Base-by-base conservation (phyloP, 37 sponge, comb jelly and placozoan genomes). In the Theonella swinhoei region DNA sequence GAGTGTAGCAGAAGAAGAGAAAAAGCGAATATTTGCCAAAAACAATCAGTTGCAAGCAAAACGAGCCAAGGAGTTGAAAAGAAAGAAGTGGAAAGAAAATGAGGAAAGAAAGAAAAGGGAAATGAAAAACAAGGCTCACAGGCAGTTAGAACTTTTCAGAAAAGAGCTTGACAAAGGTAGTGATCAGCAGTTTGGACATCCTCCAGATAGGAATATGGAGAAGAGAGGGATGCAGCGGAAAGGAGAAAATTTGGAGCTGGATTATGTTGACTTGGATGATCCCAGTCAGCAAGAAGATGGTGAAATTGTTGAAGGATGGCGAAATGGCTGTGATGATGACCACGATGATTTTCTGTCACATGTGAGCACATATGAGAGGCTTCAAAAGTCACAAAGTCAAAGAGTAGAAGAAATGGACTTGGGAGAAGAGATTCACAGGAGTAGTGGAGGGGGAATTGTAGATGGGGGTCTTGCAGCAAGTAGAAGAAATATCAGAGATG, bases 21-120 rank as follows among this genome's bases (percentile, higher is more conserved):
- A 38, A 64, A 70, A 70, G 23, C 61, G 42, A 25, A 82, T 88
- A 17, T 88, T 88, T 32, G 20, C 2, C 29, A 61, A 26, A n/a
- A 74, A 83, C 66, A 80, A 70, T 31, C 1, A 28, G 36, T 39
- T 70, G 32, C 38, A 1, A 32, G 76, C 40, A 29, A 3, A 39
- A 25, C 24, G 61, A 42, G 26, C 30, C 42, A 31, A 79, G 61
- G 61, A 30, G 11, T 7, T 62, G 26, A 74, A 8, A 73, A 38
- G 40, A 59, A 81, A 66, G 80, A 39, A 35, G 31, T 29, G 41
- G 40, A 72, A 9, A 22, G n/a, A 72, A 31, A 35, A 77, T 25
- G n/a, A 33, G 32, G 33, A 77, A 29, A 34, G 36, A 11, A 37
- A 74, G 29, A 20, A 42, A 25, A 23, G 22, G 26, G 43, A 38